These are phyloP conservation scores for Crenichthys baileyi DNA, from an alignment of 2,797 vertebrate genomes.

Conservation along the genomic window DNA sequence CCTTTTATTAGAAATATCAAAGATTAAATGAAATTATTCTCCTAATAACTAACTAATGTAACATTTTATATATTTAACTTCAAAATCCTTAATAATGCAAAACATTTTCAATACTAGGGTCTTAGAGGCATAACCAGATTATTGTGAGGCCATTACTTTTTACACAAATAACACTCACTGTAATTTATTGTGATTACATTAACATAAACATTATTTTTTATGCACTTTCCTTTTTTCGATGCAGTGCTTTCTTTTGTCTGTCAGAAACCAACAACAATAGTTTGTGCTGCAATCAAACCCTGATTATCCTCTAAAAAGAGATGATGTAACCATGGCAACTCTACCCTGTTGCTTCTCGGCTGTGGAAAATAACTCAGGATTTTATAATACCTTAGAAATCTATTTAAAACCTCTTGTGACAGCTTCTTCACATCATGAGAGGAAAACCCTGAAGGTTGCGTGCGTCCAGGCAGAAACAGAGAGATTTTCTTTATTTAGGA, in stretches of 20 bases:
- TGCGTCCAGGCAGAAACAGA: neutral
- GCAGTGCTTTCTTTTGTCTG: slow-evolving; percentile 17
- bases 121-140: neutral
- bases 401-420: slow-evolving; percentile 46
- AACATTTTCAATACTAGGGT: neutral
- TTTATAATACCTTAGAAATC: slow-evolving; percentile 40
- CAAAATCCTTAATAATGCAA: slow-evolving; percentile 4
- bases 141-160: neutral
- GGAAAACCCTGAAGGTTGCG: slow-evolving; percentile 16
- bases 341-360: slow-evolving; percentile 28
- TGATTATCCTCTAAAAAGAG: slow-evolving; percentile 48
- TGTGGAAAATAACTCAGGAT: slow-evolving; percentile 40
- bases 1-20: too few relatives aligned
- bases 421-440: slow-evolving; percentile 11
- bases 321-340: slow-evolving; percentile 65
- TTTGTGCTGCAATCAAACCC: slow-evolving; percentile 52
- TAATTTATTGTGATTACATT: slow-evolving; percentile 14
- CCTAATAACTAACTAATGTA: neutral
- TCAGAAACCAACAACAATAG: slow-evolving; percentile 21
- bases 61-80: neutral
- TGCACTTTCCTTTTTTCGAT: neutral
- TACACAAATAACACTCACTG: slow-evolving; percentile 5
- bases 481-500: neutral
- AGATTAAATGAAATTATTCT: too few relatives aligned
- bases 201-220: slow-evolving; percentile 16